Evolutionary conservation across 2,888 invertebrate species (phyloP), one percentile per base, ranked within the genome.

Genomic region (Zygothrica quintamaculata): DNA sequence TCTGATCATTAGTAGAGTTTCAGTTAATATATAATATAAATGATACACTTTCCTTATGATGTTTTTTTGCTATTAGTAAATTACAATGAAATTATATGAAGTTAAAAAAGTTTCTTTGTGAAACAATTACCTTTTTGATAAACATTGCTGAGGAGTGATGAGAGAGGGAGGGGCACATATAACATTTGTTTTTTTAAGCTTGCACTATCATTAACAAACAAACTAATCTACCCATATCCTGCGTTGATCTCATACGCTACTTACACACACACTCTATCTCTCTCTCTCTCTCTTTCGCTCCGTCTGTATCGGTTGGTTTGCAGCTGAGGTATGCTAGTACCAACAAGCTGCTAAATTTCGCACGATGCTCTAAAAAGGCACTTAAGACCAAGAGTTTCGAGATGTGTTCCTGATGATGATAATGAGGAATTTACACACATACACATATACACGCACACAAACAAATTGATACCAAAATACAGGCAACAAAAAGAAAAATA

Each of bases 301-400:
- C n/a, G n/a, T n/a, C n/a, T n/a, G n/a, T n/a, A n/a, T n/a, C n/a
- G n/a, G n/a, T n/a, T n/a, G n/a, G n/a, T n/a, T n/a, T 8, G 18
- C 47, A 43, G 47, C 29, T 53, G 47, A 31, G 46, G 53, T 60
- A 57, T 60, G 59, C n/a, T 46, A 69, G 4, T 29, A 64, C 47
- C 33, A 82, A 82, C 80, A 80, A 80, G 80, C 84, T 80, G 80
- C 86, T 78, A 78, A 78, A 85, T 82, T 80, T 87, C 80, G 80
- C 80, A 80, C 80, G 88, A 84, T 85, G 61, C 75, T 81, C 75
- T 26, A 51, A 59, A 81, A 73, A 66, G 71, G 71, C 85, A 74
- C 84, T 78, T 76, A 72, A 61, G 71, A 46, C 44, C 48, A 55
- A 52, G 57, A 47, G 57, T 59, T 53, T 56, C 58, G 71, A 61